Evolutionary conservation across 2,888 invertebrate species (phyloP).

Genomic region (Abscondita cerata): DNA sequence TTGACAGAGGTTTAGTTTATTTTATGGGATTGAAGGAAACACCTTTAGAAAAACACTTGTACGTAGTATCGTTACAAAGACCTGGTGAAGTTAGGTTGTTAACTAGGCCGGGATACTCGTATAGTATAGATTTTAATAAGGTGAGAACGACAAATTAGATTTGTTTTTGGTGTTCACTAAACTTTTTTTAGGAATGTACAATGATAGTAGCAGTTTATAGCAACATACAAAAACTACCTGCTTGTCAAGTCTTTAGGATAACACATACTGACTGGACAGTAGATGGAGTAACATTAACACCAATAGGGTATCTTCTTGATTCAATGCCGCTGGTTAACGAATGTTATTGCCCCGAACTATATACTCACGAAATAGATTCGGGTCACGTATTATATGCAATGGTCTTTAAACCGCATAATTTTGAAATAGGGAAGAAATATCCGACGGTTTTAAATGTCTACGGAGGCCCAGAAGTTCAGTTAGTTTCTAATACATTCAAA

Average conservation of each 20-base stretch:
- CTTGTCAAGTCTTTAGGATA: slow-evolving; percentile 78
- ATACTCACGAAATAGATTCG: slow-evolving; percentile 71
- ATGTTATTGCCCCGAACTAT: slow-evolving; percentile 75
- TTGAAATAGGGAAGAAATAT: slow-evolving; percentile 71
- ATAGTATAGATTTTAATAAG: slow-evolving; percentile 81
- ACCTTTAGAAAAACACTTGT: slow-evolving; percentile 91
- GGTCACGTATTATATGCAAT: slow-evolving; percentile 83
- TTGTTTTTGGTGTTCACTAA: too few species aligned
- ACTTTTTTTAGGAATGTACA: slow-evolving; percentile 70
- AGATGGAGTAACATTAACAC: slow-evolving; percentile 71
- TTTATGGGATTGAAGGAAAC: slow-evolving; percentile 91
- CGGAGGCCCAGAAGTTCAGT: slow-evolving; percentile 97
- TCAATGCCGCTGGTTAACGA: slow-evolving; percentile 62
- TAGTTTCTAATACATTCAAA: slow-evolving; percentile 95
- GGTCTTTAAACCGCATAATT: slow-evolving; percentile 86
- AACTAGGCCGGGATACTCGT: slow-evolving; percentile 85
- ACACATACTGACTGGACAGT: slow-evolving; percentile 72
- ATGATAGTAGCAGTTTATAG: slow-evolving; percentile 85
- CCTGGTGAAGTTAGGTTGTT: slow-evolving; percentile 78
- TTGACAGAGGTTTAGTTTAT: slow-evolving; percentile 79
- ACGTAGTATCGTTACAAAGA: slow-evolving; percentile 77
- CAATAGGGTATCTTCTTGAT: slow-evolving; percentile 75
- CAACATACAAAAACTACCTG: slow-evolving; percentile 80
- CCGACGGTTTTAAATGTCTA: slow-evolving; percentile 97
- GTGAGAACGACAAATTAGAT: slow-evolving; percentile 60